Percentiles rank a stretch among this genome's conserved stretches.
Evolutionary conservation across 2,888 invertebrate genomes (phyloP).

Genomic region (Heliconius hortense): DNA sequence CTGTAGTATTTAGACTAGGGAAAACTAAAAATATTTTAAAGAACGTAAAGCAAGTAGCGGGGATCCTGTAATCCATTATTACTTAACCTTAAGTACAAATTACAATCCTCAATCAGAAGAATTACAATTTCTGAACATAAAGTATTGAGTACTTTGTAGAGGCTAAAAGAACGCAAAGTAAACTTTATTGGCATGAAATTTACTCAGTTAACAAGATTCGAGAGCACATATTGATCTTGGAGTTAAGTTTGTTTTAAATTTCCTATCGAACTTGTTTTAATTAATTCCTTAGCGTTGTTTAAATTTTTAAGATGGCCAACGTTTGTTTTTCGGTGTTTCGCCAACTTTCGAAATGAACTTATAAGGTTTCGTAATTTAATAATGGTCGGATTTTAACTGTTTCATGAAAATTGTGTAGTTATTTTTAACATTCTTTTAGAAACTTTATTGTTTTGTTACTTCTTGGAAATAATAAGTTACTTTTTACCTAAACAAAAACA

Average conservation of each 20-base stretch:
- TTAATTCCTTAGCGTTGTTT: conserved; percentile 39
- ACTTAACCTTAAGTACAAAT: neutral
- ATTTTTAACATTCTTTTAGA: neutral
- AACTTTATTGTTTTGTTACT: neutral
- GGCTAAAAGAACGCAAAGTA: conserved; percentile 41
- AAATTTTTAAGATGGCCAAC: conserved; percentile 39
- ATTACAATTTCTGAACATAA: conserved; percentile 42
- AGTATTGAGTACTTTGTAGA: conserved; percentile 30
- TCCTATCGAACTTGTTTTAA: conserved; percentile 43
- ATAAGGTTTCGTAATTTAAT: conserved; percentile 17
- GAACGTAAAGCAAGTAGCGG: too few species aligned
- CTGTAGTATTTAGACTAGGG: neutral
- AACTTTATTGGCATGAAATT: conserved; percentile 42
- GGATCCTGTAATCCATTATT: neutral
- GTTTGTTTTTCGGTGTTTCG: conserved; percentile 28
- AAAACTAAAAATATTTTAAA: too few species aligned
- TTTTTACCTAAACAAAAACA: neutral
- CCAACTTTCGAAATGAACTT: conserved; percentile 15
- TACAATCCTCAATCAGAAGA: conserved; percentile 9
- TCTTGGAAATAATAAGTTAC: neutral
- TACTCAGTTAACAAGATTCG: conserved; percentile 43
- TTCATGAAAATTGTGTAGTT: neutral
- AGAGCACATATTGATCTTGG: conserved; percentile 43
- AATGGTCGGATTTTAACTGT: conserved; percentile 11
- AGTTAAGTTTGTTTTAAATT: conserved; percentile 44